Conservation (phyloP, 2,797 vertebrate species). For the Mus caroli region DNA sequence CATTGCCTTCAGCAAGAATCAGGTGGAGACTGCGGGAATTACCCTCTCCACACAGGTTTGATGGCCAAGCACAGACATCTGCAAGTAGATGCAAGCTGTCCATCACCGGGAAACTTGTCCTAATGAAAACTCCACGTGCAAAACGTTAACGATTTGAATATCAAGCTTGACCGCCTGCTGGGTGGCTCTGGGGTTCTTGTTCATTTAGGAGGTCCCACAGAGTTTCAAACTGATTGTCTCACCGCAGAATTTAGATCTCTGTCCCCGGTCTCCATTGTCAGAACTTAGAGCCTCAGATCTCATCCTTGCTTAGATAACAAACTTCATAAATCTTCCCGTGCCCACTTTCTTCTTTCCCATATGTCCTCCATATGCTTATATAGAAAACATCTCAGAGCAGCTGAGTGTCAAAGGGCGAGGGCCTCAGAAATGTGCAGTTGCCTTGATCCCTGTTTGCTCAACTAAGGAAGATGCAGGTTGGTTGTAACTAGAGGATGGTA, state of each 20-base stretch:
- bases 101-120: slow-evolving; percentile 89
- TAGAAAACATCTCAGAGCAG: background rate
- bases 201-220: slow-evolving; percentile 90
- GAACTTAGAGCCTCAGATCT: background rate
- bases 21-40: slow-evolving; percentile 89
- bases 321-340: background rate
- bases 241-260: slow-evolving; percentile 46
- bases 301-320: slow-evolving; percentile 4
- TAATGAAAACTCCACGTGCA: slow-evolving; percentile 91
- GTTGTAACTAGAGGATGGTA: background rate
- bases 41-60: slow-evolving; percentile 83
- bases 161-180: slow-evolving; percentile 92
- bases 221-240: slow-evolving; percentile 78
- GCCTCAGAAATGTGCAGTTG: background rate
- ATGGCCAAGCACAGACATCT: slow-evolving; percentile 86
- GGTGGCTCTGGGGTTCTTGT: slow-evolving; percentile 88
- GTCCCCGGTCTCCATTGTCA: background rate
- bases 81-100: slow-evolving; percentile 90
- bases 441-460: background rate
- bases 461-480: background rate
- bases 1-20: slow-evolving; percentile 90
- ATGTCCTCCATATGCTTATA: background rate
- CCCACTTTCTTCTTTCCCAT: background rate
- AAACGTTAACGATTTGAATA: slow-evolving; percentile 89
- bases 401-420: background rate